Percentiles rank a stretch among this genome's conserved stretches.
phyloP scores from a whole-genome alignment of 1,140 invertebrate genomes.

The Marisa cornuarietis region DNA sequence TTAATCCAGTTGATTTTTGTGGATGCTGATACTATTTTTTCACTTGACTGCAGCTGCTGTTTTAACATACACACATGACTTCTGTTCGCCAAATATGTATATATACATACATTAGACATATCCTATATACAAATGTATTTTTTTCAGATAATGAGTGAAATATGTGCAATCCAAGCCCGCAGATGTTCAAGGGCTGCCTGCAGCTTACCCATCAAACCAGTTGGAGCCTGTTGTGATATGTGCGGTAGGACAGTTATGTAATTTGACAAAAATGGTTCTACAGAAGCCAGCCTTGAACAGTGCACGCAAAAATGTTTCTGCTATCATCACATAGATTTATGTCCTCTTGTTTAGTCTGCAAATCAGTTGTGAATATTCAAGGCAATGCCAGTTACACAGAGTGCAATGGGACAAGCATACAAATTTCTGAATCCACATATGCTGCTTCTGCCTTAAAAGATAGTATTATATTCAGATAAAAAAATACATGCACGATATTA shows the following conservation, averaged over 20 bases:
- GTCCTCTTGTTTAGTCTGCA: too few species aligned
- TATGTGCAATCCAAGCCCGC: slow-evolving; percentile 38
- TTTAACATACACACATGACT: not conserved
- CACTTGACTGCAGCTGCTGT: not conserved
- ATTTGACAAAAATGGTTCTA: too few species aligned
- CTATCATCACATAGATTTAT: not conserved
- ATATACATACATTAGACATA: not conserved
- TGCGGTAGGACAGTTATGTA: slow-evolving; percentile 39
- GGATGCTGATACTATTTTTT: not conserved
- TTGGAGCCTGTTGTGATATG: slow-evolving; percentile 44
- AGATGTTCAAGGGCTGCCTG: slow-evolving; percentile 40
- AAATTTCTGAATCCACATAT: not conserved
- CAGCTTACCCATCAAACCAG: slow-evolving; percentile 33
- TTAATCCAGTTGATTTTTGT: too few species aligned
- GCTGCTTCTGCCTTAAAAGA: not conserved
- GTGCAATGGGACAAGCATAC: not conserved
- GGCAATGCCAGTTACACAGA: too few species aligned
- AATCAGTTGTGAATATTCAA: too few species aligned
- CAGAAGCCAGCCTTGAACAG: not conserved
- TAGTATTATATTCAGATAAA: too few species aligned
- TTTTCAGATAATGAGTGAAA: slow-evolving; percentile 38
- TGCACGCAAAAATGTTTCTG: not conserved
- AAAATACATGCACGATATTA: too few species aligned
- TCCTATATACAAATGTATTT: not conserved
- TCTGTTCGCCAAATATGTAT: not conserved